phyloP scores from a whole-genome alignment of 2,888 invertebrate genomes.

The Sminthurides aquaticus region DNA sequence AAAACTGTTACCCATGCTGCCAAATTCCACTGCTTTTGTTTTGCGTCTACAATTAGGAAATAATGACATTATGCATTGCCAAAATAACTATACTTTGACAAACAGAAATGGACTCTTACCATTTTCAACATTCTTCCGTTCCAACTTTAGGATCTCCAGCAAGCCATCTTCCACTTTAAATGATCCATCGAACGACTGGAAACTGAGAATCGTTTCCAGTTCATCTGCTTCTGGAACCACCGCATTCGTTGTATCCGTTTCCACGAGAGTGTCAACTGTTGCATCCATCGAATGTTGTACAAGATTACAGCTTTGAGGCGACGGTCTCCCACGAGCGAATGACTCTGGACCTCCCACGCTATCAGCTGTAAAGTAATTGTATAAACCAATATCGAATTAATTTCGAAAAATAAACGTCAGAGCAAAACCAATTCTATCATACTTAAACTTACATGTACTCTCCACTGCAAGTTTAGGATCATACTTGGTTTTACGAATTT shows the following conservation, averaged over 20 bases:
- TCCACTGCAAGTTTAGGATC: no score
- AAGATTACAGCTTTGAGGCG: no score
- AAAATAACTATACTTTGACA: neutral
- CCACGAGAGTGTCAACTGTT: neutral
- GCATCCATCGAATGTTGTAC: no score
- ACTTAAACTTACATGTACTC: no score
- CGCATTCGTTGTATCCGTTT: neutral
- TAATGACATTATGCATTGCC: neutral
- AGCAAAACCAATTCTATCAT: no score
- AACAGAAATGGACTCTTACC: conserved; percentile 21
- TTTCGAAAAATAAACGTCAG: no score
- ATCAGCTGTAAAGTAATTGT: no score
- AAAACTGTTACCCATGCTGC: conserved; percentile 35
- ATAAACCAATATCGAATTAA: no score
- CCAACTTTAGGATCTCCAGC: conserved; percentile 10
- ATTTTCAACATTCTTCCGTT: conserved; percentile 16
- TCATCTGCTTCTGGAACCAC: conserved; percentile 4
- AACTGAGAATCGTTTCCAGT: conserved; percentile 20
- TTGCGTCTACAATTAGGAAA: conserved; percentile 22
- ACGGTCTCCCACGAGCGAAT: no score
- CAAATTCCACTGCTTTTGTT: conserved; percentile 21
- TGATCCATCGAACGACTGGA: conserved; percentile 31
- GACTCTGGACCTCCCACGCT: no score
- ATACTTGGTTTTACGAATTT: no score
- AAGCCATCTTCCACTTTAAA: conserved; percentile 22